Conservation (phyloP, 2,888 invertebrate genomes). For the Leucoma salicis region DNA sequence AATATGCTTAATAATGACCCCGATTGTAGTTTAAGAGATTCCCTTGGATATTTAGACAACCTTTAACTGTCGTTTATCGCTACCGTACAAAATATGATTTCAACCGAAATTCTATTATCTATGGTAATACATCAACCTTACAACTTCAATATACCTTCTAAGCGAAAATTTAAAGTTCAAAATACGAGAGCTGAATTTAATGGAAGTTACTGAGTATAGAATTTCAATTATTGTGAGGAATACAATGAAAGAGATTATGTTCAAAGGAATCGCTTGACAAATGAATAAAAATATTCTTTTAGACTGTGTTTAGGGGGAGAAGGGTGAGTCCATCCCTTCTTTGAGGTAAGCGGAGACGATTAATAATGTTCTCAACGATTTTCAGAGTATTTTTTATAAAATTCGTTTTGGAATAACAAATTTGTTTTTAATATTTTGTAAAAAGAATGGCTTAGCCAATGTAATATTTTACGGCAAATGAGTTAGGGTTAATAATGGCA, state of each 20-base stretch:
- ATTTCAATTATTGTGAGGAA: constrained; percentile 25
- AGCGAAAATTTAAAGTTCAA: not conserved
- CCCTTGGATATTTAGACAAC: too few species aligned
- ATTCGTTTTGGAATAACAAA: too few species aligned
- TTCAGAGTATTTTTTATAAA: too few species aligned
- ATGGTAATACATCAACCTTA: constrained; percentile 15
- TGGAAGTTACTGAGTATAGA: constrained; percentile 12
- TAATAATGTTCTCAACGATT: not conserved
- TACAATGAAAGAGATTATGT: constrained; percentile 29
- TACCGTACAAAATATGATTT: constrained; percentile 28
- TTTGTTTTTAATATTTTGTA: too few species aligned
- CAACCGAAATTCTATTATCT: constrained; percentile 26
- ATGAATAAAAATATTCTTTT: constrained; percentile 30
- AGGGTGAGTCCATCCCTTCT: not conserved
- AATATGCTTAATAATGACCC: too few species aligned
- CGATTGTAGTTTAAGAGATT: too few species aligned
- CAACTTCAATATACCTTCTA: not conserved
- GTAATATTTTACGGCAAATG: too few species aligned
- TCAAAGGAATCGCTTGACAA: constrained; percentile 31
- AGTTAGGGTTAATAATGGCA: too few species aligned
- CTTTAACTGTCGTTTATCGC: constrained; percentile 19
- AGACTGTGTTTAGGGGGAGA: constrained; percentile 11
- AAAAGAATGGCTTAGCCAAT: too few species aligned
- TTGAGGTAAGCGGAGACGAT: not conserved
- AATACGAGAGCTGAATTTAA: not conserved